Evolutionary conservation across 2,888 invertebrate species (phyloP), one percentile per base, ranked within the genome.

Genomic region (Synanthedon myopaeformis): DNA sequence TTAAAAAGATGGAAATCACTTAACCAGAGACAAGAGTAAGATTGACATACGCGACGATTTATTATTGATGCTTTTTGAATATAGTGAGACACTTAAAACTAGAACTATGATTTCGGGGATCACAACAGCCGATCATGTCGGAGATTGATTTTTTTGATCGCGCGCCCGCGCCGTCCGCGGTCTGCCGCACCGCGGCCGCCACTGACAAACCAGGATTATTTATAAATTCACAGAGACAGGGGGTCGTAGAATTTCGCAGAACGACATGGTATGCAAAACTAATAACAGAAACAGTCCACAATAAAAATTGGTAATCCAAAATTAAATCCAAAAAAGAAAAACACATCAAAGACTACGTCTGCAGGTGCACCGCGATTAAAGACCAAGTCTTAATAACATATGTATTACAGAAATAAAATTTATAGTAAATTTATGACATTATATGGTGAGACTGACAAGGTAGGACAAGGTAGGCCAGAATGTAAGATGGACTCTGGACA

Each of bases 151-250:
- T 23, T 23, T 61, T 67, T 71, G 72, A 64, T 69, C 72, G 82
- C 82, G 89, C 89, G 89, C 86, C 89, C 89, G 89, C 87, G 85
- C 79, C 81, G 85, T 84, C 84, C 85, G 87, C 85, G 85, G 84
- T 77, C 74, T 72, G 72, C 79, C 83, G 72, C 82, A 76, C 74
- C 82, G 82, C 81, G 77, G 82, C 82, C 84, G 87, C 88, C 89
- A 87, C 86, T 87, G 86, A 78, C 84, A 70, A 66, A 73, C 70
- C 79, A 80, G 82, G 79, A 84, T 83, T 87, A 87, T 87, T 86
- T 86, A 86, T 87, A 87, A 86, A 85, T 86, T 81, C 77, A 78
- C 69, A 69, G 79, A 83, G 82, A 85, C 83, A 85, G 79, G 82
- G 84, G 87, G 86, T 86, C 85, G 84, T 82, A 86, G 84, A 79